Evolutionary conservation across 1,140 invertebrate genomes (phyloP).

Genomic region (Brachionus paranguensis): DNA sequence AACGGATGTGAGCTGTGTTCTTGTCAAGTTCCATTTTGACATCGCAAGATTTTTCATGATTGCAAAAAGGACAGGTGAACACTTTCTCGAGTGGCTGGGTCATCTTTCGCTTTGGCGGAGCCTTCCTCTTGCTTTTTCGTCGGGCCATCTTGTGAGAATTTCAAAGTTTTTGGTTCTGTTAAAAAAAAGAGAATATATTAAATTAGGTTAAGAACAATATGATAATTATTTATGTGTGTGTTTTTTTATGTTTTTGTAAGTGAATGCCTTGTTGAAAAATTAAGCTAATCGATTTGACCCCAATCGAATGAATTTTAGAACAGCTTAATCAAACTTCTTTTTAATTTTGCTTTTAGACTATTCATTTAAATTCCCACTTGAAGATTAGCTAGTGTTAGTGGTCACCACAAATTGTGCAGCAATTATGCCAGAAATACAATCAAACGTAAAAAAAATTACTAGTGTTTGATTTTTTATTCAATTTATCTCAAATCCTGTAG

Average conservation of each 20-base stretch:
- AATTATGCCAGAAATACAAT: not conserved
- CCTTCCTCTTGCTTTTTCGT: constrained; percentile 88
- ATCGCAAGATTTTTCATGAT: constrained; percentile 98
- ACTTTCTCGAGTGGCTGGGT: constrained; percentile 87
- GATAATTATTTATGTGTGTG: constrained; percentile 18
- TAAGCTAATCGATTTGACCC: constrained; percentile 20
- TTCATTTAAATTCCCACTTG: not conserved
- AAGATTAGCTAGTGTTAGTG: not conserved
- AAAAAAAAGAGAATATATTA: not conserved
- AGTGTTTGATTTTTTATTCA: not conserved
- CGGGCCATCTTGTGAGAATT: constrained; percentile 23
- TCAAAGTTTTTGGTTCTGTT: not conserved
- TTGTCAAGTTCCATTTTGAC: constrained; percentile 95
- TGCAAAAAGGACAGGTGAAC: constrained; percentile 99
- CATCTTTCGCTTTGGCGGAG: constrained; percentile 85
- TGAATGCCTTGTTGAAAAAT: not conserved
- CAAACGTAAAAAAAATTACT: not conserved
- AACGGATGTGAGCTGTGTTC: constrained; percentile 59
- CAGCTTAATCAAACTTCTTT: not conserved
- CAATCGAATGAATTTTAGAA: not conserved
- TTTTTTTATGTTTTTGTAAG: not conserved
- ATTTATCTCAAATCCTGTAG: not conserved
- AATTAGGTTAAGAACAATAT: constrained; percentile 26
- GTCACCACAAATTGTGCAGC: not conserved
- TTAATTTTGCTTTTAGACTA: not conserved